Percentiles rank a stretch among this genome's conserved stretches.
Evolutionary conservation across 2,797 vertebrate species (phyloP).

Genomic region (Natrix natrix): DNA sequence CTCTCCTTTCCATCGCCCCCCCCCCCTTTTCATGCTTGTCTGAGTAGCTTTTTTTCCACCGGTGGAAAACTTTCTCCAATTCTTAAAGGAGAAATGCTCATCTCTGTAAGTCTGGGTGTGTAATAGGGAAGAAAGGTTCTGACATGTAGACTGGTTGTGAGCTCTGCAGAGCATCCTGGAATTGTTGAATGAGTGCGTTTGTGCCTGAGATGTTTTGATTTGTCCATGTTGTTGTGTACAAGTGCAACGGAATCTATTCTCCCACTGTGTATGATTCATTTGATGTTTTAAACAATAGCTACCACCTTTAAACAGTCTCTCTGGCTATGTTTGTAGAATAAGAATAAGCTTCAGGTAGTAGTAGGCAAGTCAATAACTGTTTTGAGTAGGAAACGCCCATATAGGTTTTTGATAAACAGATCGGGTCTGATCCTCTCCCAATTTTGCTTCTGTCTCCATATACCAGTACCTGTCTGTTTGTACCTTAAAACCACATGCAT

Average conservation of each 20-base stretch:
- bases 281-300: not conserved
- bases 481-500: not conserved
- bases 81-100: slow-evolving; percentile 3
- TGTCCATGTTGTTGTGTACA: not conserved
- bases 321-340: too few relatives aligned
- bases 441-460: not conserved
- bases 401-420: not conserved
- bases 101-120: not conserved
- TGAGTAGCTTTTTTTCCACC: not conserved
- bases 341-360: not conserved
- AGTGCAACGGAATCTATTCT: not conserved
- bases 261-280: not conserved
- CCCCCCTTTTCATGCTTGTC: slow-evolving; percentile 1
- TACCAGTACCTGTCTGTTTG: not conserved
- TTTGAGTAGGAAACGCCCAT: not conserved
- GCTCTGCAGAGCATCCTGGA: not conserved
- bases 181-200: not conserved
- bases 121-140: not conserved
- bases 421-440: not conserved
- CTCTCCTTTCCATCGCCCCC: not conserved
- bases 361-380: not conserved
- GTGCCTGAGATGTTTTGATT: not conserved
- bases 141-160: too few relatives aligned
- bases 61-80: not conserved
- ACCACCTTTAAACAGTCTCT: not conserved